Base-by-base conservation (phyloP, 2,113 vertebrate species). In the Sitta europaea region DNA sequence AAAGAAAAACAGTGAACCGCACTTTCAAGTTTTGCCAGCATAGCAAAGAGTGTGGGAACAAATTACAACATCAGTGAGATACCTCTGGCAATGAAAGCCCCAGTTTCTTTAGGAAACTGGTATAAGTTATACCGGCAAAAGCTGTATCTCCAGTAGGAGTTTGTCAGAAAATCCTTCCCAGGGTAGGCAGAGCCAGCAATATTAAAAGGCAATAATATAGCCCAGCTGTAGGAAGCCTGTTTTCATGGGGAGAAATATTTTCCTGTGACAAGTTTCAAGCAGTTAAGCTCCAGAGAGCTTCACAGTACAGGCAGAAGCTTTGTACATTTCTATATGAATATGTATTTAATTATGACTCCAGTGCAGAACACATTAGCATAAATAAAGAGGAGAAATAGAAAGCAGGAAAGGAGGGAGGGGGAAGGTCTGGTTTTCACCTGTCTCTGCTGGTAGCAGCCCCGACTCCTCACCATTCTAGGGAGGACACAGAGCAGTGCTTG, bases 11-110 rank as follows among this genome's bases (percentile, higher is more conserved):
- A 94, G 71, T 53, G 92, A 96, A 94, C 94, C 1, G 9, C 90
- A 93, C 96, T 93, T 96, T 96, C 90, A 95, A 94, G 92, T 96
- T 96, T 96, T 95, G 95, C 95, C 91, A 96, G 95, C 94, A 61
- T 91, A 96, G 93, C 92, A 95, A 94, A 88, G 92, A 91, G 91
- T 94, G 92, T 97, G 96, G 89, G 96, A 96, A 96, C 88, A 94
- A 97, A 96, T 96, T 94, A 88, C 89, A 96, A 92, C 86, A 25
- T 93, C 94, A 91, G 95, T 91, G 91, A 95, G 91, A 66, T 74
- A 96, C 85, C 93, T 96, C 90, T 96, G 96, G 92, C 95, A 90
- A 92, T 63, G 88, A 95, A 95, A 97, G 96, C 85, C 92, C 93
- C 90, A 93, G 90, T 96, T 97, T 97, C 92, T 96, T 83, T 71